Evolutionary conservation across 2,888 invertebrate genomes (phyloP), one percentile per base, ranked within the genome.

Genomic region (Anthoptus insignis): DNA sequence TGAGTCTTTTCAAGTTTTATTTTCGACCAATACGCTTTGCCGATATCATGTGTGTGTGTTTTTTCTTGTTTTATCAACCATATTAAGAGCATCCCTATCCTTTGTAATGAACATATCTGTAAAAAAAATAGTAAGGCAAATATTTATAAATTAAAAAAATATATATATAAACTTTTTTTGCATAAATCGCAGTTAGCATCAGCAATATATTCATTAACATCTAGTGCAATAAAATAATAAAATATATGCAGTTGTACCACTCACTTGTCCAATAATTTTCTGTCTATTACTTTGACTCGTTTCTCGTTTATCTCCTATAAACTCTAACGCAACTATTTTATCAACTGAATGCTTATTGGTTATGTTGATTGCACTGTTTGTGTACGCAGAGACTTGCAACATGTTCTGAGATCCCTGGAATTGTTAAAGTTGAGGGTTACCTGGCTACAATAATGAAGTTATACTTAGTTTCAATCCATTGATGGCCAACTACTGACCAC

Each of bases 11-110:
- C 87, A 6, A 91, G 69, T 61, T 80, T 87, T 64, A 89, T 80
- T 82, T 82, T 89, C 0, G 93, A 91, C 84, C 89, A 88, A 65
- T 78, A 89, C 0, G 92, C 88, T 74, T 87, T 89, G 3, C 91
- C 91, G 0, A 87, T 80, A 22, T 92, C 91, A 13, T 71, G 71
- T 0, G 64, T 34, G 71, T 80, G 81, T 0, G 73, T 66, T 72
- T 81, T 91, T 21, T 91, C 87, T 76, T 88, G 87, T 22, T 88
- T 77, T 71, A 93, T 84, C 0, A 82, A 84, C 91, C 92, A 93
- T 71, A 89, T 81, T 59, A 84, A 84, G 9, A 93, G 63, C 3
- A 86, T 68, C 4, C 93, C 93, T 29, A 78, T 77, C 6, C 83
- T 78, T 78, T 90, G 91, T 56, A 93, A 70, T 0, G 86, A 79